phyloP scores from a whole-genome alignment of 2,113 vertebrate species.

The Stictonetta naevosa region DNA sequence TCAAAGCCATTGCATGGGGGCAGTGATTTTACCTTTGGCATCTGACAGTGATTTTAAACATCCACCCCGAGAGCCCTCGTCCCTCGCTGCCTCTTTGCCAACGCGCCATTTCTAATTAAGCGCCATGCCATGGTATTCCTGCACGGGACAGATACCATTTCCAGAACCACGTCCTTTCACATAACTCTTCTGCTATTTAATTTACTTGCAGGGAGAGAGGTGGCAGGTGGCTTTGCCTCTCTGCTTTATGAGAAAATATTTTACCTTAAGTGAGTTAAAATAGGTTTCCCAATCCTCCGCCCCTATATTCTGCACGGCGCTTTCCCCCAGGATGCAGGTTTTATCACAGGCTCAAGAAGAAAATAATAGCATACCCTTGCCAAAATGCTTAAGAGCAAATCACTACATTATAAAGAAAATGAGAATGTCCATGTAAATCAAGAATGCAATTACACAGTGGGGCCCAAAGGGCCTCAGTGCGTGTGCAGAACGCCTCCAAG shows the following conservation, averaged over 20 bases:
- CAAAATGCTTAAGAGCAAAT: constrained; percentile 42
- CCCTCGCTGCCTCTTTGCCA: neutral
- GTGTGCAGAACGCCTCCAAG: neutral
- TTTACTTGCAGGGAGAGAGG: neutral
- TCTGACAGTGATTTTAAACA: neutral
- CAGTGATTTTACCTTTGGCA: neutral
- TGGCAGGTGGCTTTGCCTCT: neutral
- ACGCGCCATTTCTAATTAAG: fast-evolving
- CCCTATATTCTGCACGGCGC: neutral
- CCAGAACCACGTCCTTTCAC: neutral
- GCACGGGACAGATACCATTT: neutral
- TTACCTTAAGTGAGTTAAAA: neutral
- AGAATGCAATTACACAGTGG: neutral
- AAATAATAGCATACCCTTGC: constrained; percentile 27
- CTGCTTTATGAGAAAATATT: neutral
- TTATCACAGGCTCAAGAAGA: constrained; percentile 1
- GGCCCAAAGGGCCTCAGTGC: neutral
- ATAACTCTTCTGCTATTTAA: neutral
- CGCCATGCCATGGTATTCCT: neutral
- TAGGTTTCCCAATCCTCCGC: neutral
- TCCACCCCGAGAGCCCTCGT: neutral
- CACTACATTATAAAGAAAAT: constrained; percentile 23
- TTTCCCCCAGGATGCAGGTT: neutral
- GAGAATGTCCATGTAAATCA: constrained; percentile 31
- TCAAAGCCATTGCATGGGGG: neutral